Base-by-base conservation (phyloP, 1,140 invertebrate genomes). In the Zaprionus capensis region DNA sequence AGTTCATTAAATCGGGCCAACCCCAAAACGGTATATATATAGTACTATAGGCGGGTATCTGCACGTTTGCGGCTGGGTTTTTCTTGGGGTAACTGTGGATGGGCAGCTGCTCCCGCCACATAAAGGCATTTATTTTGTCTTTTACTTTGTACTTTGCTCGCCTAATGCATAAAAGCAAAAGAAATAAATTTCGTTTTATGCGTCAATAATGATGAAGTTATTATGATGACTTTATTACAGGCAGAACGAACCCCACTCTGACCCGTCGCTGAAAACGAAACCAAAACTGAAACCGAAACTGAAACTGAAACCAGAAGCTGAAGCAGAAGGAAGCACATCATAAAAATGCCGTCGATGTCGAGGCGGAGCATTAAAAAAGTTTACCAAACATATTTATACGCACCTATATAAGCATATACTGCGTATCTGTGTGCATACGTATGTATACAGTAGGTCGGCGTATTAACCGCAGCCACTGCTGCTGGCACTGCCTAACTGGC, bases 181-280 rank as follows among this genome's bases (percentile, higher is more conserved):
- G 81, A 90, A 90, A 90, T 90, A 90, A 90, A 90, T 90, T 90
- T 90, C 81, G 82, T 90, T 90, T 90, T 90, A 90, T 90, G 85
- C 85, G 85, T 76, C 85, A 90, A 90, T 90, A 90, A 90, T 90
- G 85, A 90, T 90, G 85, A 90, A 90, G 85, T 90, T 90, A 85
- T 90, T 90, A 90, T 83, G 85, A 90, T 83, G 85, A 90, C 85
- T 90, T 88, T 90, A 90, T 90, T 90, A 90, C 85, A 76, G 76
- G 72, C 44, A 53, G 70, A 70, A 36, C 41, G 15, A 20, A 22
- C 46, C 17, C 31, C 28, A 20, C 38, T 17, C 7, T 22, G 26
- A 4, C 17, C 57, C 71, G 55, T n/a, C 78, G 49, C 53, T 68
- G 46, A 51, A 74, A 75, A 44, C 53, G 46, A 51, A 66, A 66